These are phyloP conservation scores for Ispidina lecontei DNA, from an alignment of 2,797 vertebrate genomes.

Conservation along the genomic window DNA sequence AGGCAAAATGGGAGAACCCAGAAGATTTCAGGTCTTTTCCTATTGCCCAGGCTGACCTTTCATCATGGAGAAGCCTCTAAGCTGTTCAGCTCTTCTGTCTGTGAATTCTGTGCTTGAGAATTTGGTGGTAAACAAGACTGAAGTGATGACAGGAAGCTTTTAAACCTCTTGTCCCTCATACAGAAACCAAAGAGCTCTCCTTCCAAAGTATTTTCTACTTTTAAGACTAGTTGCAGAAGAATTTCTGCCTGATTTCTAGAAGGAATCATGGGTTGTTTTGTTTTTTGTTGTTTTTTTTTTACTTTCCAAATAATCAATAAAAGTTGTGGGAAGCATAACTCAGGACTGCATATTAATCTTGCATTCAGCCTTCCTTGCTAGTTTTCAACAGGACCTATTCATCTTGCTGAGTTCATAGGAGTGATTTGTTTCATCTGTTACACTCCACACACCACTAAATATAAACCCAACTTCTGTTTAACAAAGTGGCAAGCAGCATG, in stretches of 20 bases:
- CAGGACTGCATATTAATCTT: slow-evolving; percentile 81
- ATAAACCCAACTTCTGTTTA: slow-evolving; percentile 77
- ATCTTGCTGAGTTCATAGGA: slow-evolving; percentile 71
- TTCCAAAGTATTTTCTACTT: slow-evolving; percentile 55
- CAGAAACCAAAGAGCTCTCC: slow-evolving; percentile 3
- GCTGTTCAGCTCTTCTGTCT: neutral
- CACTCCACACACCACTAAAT: slow-evolving; percentile 73
- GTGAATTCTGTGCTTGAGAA: neutral
- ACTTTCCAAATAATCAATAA: slow-evolving; percentile 75
- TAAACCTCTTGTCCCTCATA: neutral
- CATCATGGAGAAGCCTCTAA: neutral
- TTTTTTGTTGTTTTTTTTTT: neutral
- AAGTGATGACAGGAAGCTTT: neutral
- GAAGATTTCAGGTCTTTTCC: neutral
- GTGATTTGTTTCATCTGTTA: slow-evolving; percentile 76
- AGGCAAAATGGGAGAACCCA: neutral
- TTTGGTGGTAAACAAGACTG: neutral
- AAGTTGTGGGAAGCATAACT: slow-evolving; percentile 74
- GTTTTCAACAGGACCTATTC: slow-evolving; percentile 73
- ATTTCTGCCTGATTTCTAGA: slow-evolving; percentile 65
- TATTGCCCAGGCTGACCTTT: neutral
- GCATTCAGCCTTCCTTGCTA: slow-evolving; percentile 63
- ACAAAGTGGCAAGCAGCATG: slow-evolving; percentile 72
- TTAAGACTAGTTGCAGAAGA: slow-evolving; percentile 61
- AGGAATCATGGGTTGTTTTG: neutral